phyloP scores from a whole-genome alignment of 1,140 invertebrate species.

The Lucilia cuprina region DNA sequence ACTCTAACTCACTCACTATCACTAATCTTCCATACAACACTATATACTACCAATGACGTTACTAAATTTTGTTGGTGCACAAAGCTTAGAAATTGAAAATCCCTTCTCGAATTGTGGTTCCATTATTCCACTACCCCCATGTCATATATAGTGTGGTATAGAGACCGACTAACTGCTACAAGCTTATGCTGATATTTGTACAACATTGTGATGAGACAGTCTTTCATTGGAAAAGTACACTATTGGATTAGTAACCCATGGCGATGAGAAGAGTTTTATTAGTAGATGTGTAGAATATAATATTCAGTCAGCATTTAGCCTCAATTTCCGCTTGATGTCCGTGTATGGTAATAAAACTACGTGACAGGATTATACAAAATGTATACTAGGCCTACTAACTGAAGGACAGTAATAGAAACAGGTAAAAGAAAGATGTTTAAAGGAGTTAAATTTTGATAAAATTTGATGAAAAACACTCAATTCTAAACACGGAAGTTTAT shows the following conservation, averaged over 20 bases:
- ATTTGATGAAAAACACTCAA: too few relatives aligned
- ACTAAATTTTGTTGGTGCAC: not conserved
- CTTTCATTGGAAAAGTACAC: not conserved
- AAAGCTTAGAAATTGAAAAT: not conserved
- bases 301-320: not conserved
- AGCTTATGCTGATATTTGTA: not conserved
- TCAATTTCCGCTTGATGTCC: not conserved
- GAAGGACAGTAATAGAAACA: not conserved
- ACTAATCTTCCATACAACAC: not conserved
- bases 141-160: not conserved
- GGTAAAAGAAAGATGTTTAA: not conserved
- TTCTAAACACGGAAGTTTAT: too few relatives aligned
- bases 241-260: not conserved
- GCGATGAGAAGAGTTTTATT: not conserved
- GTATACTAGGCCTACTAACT: not conserved
- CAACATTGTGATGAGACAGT: not conserved
- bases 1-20: too few relatives aligned
- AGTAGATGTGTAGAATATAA: not conserved
- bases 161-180: not conserved
- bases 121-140: not conserved
- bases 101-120: not conserved
- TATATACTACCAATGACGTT: not conserved
- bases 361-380: constrained; percentile 6
- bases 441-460: not conserved
- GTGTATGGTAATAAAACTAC: not conserved